phyloP scores from a whole-genome alignment of 2,113 vertebrate genomes.

The Gasterosteus nipponicus region DNA sequence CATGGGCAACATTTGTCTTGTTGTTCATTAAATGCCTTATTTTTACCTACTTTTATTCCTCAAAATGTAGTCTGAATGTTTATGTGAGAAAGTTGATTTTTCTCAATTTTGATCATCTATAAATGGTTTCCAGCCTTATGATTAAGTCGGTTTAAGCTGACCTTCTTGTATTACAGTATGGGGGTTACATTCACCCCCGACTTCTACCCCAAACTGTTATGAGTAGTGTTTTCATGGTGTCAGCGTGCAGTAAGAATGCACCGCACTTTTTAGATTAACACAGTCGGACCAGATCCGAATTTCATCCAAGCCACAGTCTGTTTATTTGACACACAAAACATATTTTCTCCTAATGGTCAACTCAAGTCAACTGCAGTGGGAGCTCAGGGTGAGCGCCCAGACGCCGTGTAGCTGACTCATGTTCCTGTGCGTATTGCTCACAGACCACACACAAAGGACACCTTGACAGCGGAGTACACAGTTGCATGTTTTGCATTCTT shows the following conservation, averaged over 20 bases:
- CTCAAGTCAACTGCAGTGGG: background rate
- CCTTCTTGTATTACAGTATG: background rate
- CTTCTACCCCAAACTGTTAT: background rate
- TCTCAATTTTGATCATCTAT: background rate
- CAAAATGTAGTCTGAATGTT: background rate
- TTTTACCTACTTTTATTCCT: conserved; percentile 6
- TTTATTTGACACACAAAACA: conserved; percentile 43
- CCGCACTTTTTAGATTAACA: background rate
- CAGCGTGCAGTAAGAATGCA: background rate
- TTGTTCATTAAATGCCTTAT: conserved; percentile 41
- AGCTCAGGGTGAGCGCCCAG: background rate
- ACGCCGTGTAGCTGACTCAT: conserved; percentile 12
- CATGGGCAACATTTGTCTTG: background rate
- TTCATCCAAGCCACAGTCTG: conserved; percentile 2
- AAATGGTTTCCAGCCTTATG: conserved; percentile 5
- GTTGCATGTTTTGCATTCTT: background rate
- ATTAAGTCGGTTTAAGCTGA: background rate
- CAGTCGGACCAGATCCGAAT: background rate
- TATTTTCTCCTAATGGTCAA: conserved; percentile 7
- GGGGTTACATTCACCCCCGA: background rate
- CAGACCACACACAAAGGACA: conserved; percentile 35
- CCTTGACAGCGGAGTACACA: conserved; percentile 27
- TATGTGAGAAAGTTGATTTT: background rate
- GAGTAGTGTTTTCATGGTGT: background rate
- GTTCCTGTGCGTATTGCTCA: conserved; percentile 19